A percentile compares a stretch with the other conserved stretches of the same genome.
Conservation (phyloP, 2,797 vertebrate species). For the Philypnodon macrostomus region DNA sequence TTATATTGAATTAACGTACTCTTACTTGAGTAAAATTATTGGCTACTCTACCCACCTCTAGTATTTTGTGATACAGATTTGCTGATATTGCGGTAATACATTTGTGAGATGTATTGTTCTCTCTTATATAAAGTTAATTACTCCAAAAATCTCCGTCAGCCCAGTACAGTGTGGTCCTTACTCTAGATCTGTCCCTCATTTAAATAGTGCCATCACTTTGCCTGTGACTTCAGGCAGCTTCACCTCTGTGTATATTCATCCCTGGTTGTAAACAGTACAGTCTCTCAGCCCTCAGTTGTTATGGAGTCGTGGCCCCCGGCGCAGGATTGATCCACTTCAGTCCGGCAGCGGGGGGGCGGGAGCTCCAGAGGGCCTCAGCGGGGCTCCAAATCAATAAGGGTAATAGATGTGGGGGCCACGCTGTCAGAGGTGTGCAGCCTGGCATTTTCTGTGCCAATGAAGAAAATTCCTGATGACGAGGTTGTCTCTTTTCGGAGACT, state of each 20-base stretch:
- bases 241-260: slow-evolving; percentile 78
- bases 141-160: too few species aligned
- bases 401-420: slow-evolving; percentile 92
- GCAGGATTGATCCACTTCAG: slow-evolving; percentile 93
- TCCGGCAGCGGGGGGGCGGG: slow-evolving; percentile 84
- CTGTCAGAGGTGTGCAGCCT: slow-evolving; percentile 91
- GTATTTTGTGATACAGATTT: too few species aligned
- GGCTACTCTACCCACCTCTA: too few species aligned
- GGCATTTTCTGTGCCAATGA: slow-evolving; percentile 91
- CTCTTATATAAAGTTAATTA: too few species aligned
- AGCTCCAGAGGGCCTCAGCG: slow-evolving; percentile 88
- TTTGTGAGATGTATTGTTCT: too few species aligned
- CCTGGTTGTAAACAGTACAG: slow-evolving; percentile 84
- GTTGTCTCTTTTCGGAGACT: slow-evolving; percentile 83
- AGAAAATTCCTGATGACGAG: slow-evolving; percentile 92
- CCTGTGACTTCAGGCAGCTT: slow-evolving; percentile 48
- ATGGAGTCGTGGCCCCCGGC: slow-evolving; percentile 88
- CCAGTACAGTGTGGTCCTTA: not conserved
- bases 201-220: slow-evolving; percentile 26
- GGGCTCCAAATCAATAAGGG: slow-evolving; percentile 94
- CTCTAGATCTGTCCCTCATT: not conserved
- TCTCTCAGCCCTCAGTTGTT: slow-evolving; percentile 80
- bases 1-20: too few species aligned
- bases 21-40: too few species aligned
- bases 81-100: too few species aligned